These are phyloP conservation scores for Cryptotermes secundus DNA, from an alignment of 1,140 invertebrate genomes.

Conservation along the genomic window DNA sequence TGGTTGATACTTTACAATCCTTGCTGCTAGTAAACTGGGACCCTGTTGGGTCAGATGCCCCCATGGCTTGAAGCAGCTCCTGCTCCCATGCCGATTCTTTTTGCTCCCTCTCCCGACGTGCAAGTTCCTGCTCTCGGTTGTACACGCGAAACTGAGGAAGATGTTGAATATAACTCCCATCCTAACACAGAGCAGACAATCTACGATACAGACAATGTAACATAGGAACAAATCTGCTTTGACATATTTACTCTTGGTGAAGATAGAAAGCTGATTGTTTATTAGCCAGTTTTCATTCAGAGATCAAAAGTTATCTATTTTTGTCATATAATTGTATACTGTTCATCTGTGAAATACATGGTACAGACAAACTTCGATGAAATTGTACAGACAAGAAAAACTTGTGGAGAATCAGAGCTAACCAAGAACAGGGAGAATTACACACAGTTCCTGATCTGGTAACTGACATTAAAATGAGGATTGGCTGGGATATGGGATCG, in stretches of 20 bases:
- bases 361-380: too few species aligned
- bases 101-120: conserved; percentile 58
- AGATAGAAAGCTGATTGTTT: not conserved
- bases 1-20: not conserved
- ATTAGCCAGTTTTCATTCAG: not conserved
- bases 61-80: conserved; percentile 67
- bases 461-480: too few species aligned
- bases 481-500: too few species aligned
- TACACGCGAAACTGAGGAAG: conserved; percentile 66
- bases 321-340: too few species aligned
- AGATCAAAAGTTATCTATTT: not conserved
- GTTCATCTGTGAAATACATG: too few species aligned
- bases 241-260: not conserved
- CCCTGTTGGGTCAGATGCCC: conserved; percentile 44
- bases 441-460: too few species aligned
- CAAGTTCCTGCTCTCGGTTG: conserved; percentile 68
- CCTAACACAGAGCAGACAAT: not conserved
- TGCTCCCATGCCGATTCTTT: conserved; percentile 72
- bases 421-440: too few species aligned
- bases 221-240: not conserved
- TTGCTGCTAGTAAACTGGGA: not conserved
- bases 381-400: too few species aligned
- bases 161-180: conserved; percentile 34
- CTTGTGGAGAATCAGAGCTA: too few species aligned
- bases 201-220: not conserved